These are phyloP conservation scores for Simalia tracyae DNA, from an alignment of 2,797 vertebrate species.

Conservation along the genomic window DNA sequence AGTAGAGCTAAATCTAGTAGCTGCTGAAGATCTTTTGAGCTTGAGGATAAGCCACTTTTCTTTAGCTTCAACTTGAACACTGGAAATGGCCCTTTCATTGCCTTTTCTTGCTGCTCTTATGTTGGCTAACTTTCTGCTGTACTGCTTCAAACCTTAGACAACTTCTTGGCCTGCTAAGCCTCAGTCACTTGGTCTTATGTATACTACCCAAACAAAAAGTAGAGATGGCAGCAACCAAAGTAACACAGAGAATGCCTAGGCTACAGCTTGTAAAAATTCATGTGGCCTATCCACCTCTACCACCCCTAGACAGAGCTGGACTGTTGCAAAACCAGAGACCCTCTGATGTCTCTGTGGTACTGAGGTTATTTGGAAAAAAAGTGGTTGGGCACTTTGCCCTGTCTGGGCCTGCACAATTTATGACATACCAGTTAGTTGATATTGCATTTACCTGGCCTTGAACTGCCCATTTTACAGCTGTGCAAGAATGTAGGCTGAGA, in stretches of 20 bases:
- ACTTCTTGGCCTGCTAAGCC: background rate
- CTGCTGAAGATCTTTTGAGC: background rate
- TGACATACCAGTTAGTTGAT: background rate
- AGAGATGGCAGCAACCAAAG: too few relatives aligned
- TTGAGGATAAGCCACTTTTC: background rate
- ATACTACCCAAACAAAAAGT: background rate
- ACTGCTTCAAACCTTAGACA: background rate
- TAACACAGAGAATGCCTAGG: background rate
- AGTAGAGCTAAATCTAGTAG: background rate
- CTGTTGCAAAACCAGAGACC: background rate
- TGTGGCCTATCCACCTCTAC: background rate
- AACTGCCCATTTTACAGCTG: background rate
- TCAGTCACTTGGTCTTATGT: background rate
- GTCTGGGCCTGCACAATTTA: too few relatives aligned
- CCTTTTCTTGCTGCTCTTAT: background rate
- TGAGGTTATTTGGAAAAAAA: background rate
- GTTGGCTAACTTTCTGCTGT: background rate
- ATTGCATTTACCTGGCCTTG: background rate
- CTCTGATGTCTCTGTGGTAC: background rate
- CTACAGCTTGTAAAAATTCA: background rate
- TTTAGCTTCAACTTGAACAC: background rate
- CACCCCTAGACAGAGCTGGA: background rate
- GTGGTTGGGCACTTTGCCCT: too few relatives aligned
- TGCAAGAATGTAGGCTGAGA: background rate
- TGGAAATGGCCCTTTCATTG: background rate